These are phyloP conservation scores for Diphyllodes magnificus DNA, from an alignment of 2,113 vertebrate species.

Conservation along the genomic window DNA sequence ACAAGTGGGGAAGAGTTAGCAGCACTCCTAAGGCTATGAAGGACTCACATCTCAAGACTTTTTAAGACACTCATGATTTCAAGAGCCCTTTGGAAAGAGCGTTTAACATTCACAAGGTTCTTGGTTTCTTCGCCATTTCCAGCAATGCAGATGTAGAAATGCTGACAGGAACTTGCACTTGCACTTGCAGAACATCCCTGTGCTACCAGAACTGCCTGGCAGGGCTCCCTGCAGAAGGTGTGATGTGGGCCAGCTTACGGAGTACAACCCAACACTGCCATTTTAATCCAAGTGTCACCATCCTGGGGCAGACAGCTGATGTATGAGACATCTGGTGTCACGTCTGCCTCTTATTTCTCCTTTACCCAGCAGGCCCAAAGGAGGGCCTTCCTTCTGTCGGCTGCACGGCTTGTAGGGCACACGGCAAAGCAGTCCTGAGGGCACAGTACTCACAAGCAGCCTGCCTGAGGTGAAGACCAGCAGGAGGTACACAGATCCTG, in stretches of 20 bases:
- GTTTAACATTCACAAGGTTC: not conserved
- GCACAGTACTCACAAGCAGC: not conserved
- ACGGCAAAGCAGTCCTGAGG: not conserved
- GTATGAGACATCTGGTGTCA: not conserved
- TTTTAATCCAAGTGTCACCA: not conserved
- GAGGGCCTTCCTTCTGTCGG: not conserved
- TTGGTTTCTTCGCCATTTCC: not conserved
- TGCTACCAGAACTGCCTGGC: not conserved
- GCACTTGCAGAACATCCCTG: not conserved
- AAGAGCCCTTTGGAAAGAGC: not conserved
- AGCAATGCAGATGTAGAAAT: not conserved
- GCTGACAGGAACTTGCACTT: not conserved
- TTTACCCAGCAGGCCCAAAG: not conserved
- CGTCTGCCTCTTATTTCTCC: not conserved
- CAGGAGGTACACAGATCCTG: not conserved
- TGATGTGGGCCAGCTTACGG: rapidly evolving
- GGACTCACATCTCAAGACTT: not conserved
- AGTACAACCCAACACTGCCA: not conserved
- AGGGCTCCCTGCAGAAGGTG: not conserved
- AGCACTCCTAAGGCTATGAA: not conserved
- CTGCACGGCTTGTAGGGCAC: not conserved
- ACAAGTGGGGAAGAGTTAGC: not conserved
- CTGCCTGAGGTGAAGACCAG: not conserved
- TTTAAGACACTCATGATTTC: not conserved
- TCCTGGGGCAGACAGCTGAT: not conserved